Evolutionary conservation across 2,888 invertebrate genomes (phyloP).

Genomic region (Chirona hameri): DNA sequence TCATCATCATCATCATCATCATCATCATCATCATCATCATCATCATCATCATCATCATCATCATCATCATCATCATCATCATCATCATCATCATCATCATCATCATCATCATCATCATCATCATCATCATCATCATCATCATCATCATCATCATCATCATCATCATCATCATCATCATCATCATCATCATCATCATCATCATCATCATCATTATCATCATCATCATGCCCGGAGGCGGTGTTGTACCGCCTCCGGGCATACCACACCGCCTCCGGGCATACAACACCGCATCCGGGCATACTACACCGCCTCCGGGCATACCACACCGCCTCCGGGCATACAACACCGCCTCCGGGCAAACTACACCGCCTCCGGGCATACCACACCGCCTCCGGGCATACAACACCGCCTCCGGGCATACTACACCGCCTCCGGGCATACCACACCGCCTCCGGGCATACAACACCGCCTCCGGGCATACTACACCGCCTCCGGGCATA

Average conservation of each 20-base stretch:
- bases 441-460: too few species aligned
- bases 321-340: background rate
- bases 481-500: too few species aligned
- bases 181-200: slow-evolving; percentile 26
- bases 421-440: too few species aligned
- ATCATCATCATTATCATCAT: slow-evolving; percentile 22
- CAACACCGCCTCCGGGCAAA: too few species aligned
- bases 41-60: slow-evolving; percentile 30
- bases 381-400: too few species aligned
- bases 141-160: slow-evolving; percentile 30
- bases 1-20: slow-evolving; percentile 22
- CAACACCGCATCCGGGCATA: too few species aligned
- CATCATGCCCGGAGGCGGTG: background rate
- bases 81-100: slow-evolving; percentile 32
- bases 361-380: too few species aligned
- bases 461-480: too few species aligned
- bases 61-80: slow-evolving; percentile 31
- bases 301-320: too few species aligned
- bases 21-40: slow-evolving; percentile 13
- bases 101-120: slow-evolving; percentile 31
- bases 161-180: slow-evolving; percentile 27
- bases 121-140: slow-evolving; percentile 31
- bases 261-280: too few species aligned
- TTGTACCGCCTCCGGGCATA: too few species aligned
- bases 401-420: too few species aligned